Conservation (phyloP, 2,113 vertebrate genomes). For the Nothoprocta perdicaria region DNA sequence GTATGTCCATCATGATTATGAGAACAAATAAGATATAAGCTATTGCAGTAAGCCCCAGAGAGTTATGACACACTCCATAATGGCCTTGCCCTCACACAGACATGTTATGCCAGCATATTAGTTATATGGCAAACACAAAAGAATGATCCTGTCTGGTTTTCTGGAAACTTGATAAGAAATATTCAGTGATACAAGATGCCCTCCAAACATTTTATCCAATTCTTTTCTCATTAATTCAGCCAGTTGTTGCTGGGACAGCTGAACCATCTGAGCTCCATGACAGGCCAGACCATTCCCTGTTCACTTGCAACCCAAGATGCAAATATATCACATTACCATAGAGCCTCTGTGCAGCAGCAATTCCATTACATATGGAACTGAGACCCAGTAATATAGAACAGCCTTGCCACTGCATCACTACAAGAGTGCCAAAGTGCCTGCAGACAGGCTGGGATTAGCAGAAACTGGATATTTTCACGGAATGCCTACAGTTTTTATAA, state of each 20-base stretch:
- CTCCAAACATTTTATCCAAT: neutral
- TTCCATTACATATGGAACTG: neutral
- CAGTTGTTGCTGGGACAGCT: neutral
- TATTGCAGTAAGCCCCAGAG: neutral
- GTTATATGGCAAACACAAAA: neutral
- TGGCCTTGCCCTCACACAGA: neutral
- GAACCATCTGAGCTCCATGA: neutral
- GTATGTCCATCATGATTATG: neutral
- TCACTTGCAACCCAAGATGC: neutral
- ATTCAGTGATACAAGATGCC: neutral
- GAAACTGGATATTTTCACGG: rapidly evolving
- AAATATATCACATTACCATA: neutral
- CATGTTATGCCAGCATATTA: neutral
- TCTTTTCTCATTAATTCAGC: neutral
- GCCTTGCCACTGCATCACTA: neutral
- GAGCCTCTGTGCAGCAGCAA: rapidly evolving
- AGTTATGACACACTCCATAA: neutral
- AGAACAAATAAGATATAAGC: neutral
- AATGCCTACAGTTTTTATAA: neutral
- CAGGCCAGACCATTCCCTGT: neutral
- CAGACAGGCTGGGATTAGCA: rapidly evolving
- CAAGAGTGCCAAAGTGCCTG: neutral
- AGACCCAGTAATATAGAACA: neutral
- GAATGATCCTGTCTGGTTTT: neutral
- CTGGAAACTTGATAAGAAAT: neutral